Evolutionary conservation across 2,888 invertebrate species (phyloP).

Genomic region (Griposia aprilina): DNA sequence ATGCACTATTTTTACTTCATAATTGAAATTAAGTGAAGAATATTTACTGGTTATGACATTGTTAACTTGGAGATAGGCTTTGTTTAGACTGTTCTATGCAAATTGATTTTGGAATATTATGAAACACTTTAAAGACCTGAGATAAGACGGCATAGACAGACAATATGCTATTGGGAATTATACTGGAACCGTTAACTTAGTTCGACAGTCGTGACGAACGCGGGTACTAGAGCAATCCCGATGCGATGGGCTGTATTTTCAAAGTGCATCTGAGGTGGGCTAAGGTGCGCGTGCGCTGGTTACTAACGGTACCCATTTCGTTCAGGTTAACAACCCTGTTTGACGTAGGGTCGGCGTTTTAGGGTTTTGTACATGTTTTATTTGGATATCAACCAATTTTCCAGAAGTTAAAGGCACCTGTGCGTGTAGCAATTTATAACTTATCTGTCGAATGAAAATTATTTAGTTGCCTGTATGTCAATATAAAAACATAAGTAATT

Average conservation of each 20-base stretch:
- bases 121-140: conserved; percentile 17
- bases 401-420: background rate
- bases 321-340: conserved; percentile 73
- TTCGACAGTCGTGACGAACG: conserved; percentile 23
- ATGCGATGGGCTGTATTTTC: conserved; percentile 48
- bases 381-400: background rate
- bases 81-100: background rate
- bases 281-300: conserved; percentile 63
- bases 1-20: background rate
- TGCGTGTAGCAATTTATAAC: background rate
- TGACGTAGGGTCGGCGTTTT: conserved; percentile 59
- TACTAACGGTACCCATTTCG: conserved; percentile 68
- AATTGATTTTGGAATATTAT: conserved; percentile 8
- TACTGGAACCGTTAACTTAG: conserved; percentile 9
- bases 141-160: conserved; percentile 2
- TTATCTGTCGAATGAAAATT: background rate
- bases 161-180: conserved; percentile 29
- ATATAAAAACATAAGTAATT: background rate
- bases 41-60: background rate
- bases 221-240: conserved; percentile 20
- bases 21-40: background rate
- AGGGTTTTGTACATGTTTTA: conserved; percentile 9
- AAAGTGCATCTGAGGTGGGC: conserved; percentile 57
- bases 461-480: background rate
- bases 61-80: too few species aligned